Conservation (phyloP, 2,113 vertebrate genomes). For the Callithrix jacchus region DNA sequence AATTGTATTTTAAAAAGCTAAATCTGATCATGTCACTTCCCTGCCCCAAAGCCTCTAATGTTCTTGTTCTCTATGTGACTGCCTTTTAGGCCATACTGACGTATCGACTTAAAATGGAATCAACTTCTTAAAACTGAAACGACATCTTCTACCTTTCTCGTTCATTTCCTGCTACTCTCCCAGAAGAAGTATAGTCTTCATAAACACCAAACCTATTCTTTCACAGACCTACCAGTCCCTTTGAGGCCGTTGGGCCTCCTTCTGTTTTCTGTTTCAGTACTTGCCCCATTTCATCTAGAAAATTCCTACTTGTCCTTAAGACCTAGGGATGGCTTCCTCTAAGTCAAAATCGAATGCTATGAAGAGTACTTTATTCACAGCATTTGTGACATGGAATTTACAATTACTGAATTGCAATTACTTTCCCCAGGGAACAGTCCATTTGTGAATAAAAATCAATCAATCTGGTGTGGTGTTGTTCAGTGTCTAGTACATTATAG, state of each 20-base stretch:
- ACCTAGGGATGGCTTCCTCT: not conserved
- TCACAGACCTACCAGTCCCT: not conserved
- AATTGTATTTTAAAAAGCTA: slow-evolving; percentile 17
- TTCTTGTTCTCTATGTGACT: not conserved
- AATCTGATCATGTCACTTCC: not conserved
- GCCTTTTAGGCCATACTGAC: not conserved
- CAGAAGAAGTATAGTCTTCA: not conserved
- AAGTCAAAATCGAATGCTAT: not conserved
- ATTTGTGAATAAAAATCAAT: slow-evolving; percentile 2
- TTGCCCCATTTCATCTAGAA: not conserved
- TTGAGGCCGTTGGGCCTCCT: not conserved
- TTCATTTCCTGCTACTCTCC: not conserved
- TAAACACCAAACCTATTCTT: not conserved
- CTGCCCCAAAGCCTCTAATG: not conserved
- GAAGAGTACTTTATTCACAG: not conserved
- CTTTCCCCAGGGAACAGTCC: slow-evolving; percentile 6
- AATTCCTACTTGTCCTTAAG: not conserved
- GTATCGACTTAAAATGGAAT: not conserved
- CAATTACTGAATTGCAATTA: slow-evolving; percentile 4
- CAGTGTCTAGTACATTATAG: not conserved
- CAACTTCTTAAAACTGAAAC: not conserved
- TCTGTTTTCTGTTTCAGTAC: not conserved
- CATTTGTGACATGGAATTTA: not conserved
- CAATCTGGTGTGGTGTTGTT: not conserved
- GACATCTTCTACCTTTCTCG: not conserved